phyloP scores from a whole-genome alignment of 2,797 vertebrate genomes.

The Sebastes baramenuke region DNA sequence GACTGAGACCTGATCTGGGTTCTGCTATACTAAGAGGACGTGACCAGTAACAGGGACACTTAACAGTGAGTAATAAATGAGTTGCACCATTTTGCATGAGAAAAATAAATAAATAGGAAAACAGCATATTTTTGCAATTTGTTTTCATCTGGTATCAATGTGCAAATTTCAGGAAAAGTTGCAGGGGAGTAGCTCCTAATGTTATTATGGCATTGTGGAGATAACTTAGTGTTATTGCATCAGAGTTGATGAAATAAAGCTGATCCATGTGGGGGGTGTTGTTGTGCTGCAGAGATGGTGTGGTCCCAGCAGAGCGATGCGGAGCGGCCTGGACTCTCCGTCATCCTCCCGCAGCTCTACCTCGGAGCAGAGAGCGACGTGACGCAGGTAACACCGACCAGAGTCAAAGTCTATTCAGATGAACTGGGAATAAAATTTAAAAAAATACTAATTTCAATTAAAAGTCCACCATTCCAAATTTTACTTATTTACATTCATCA shows the following conservation, averaged over 20 bases:
- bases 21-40: neutral
- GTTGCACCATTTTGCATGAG: neutral
- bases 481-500: neutral
- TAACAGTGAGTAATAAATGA: neutral
- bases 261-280: neutral
- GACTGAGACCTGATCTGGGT: neutral
- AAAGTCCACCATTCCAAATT: neutral
- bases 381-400: conserved; percentile 73
- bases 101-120: neutral
- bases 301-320: conserved; percentile 67
- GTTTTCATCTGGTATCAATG: neutral
- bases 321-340: conserved; percentile 74
- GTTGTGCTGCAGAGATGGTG: conserved; percentile 71
- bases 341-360: conserved; percentile 82
- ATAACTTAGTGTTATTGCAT: neutral
- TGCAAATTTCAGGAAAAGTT: neutral
- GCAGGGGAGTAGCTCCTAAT: neutral
- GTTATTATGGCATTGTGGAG: conserved; percentile 12
- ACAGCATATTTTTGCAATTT: neutral
- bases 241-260: neutral
- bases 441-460: no score
- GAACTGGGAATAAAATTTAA: neutral
- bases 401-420: neutral
- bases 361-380: conserved; percentile 84
- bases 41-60: neutral